These are phyloP conservation scores for Acanthosepion lycidas DNA, from an alignment of 2,888 invertebrate species.

Conservation along the genomic window DNA sequence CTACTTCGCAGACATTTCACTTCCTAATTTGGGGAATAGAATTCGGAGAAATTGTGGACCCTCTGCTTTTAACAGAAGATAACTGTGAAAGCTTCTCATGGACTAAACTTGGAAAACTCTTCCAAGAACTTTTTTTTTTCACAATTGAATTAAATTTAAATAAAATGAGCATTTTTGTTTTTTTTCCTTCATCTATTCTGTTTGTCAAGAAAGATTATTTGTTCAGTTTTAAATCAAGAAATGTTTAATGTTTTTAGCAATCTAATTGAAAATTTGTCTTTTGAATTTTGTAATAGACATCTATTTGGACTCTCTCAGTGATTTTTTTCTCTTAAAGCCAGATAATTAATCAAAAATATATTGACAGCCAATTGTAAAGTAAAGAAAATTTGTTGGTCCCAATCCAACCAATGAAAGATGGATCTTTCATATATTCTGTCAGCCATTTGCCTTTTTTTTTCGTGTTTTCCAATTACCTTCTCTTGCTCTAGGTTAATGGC, in stretches of 20 bases:
- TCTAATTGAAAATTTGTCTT: neutral
- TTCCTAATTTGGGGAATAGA: neutral
- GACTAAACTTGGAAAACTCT: neutral
- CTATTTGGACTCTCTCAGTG: neutral
- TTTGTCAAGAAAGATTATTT: neutral
- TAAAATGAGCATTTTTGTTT: neutral
- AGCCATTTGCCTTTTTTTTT: neutral
- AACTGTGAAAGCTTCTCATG: neutral
- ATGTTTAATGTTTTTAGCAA: neutral
- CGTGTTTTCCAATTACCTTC: slow-evolving; percentile 8
- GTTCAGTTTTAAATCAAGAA: neutral
- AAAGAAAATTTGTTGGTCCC: neutral
- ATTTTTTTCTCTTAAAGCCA: neutral
- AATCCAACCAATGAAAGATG: neutral
- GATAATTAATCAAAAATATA: slow-evolving; percentile 13
- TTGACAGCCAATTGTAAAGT: neutral
- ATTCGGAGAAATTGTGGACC: neutral
- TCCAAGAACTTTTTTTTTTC: neutral
- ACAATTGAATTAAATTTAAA: neutral
- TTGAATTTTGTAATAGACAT: neutral
- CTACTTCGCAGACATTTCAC: neutral
- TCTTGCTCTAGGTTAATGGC: neutral
- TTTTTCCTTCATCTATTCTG: neutral
- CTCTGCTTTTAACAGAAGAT: neutral
- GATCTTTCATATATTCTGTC: neutral